A percentile compares a stretch with the other conserved stretches of the same genome.
These are phyloP conservation scores for Sphinx pinastri DNA, from an alignment of 2,888 invertebrate species.

Conservation along the genomic window DNA sequence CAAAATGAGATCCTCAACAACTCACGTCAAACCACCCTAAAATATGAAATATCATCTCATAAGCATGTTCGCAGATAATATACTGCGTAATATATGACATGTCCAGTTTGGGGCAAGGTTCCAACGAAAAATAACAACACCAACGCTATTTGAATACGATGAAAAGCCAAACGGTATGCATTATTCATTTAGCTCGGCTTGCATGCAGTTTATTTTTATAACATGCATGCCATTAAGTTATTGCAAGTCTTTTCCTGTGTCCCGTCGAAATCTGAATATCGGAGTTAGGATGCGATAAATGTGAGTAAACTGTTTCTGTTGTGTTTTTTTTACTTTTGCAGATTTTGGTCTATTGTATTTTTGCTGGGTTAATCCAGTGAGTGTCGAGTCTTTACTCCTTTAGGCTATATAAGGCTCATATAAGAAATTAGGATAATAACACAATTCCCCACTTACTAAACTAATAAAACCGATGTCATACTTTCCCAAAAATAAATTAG, in stretches of 20 bases:
- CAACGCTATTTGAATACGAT: slow-evolving; percentile 72
- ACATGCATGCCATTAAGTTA: slow-evolving; percentile 30
- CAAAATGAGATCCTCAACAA: neutral
- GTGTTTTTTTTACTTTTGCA: neutral
- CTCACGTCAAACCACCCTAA: neutral
- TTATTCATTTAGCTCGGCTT: slow-evolving; percentile 63
- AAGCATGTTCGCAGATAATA: slow-evolving; percentile 39
- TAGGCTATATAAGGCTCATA: too few relatives aligned
- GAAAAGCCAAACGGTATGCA: slow-evolving; percentile 73
- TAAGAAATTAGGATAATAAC: too few relatives aligned
- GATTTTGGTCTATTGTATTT: too few relatives aligned
- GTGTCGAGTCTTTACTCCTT: too few relatives aligned
- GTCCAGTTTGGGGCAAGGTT: slow-evolving; percentile 71
- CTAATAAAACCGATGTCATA: neutral
- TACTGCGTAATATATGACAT: slow-evolving; percentile 47
- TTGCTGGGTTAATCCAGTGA: too few relatives aligned
- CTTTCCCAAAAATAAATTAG: slow-evolving; percentile 44
- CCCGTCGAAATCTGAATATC: neutral
- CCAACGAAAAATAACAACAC: slow-evolving; percentile 72
- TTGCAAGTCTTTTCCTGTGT: neutral
- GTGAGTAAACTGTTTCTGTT: neutral
- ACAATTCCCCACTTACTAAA: neutral
- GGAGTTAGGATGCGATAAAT: neutral
- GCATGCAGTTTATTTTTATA: slow-evolving; percentile 55
- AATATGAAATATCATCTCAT: neutral